Base-by-base conservation (phyloP, 1,140 invertebrate genomes). In the Microplitis mediator region DNA sequence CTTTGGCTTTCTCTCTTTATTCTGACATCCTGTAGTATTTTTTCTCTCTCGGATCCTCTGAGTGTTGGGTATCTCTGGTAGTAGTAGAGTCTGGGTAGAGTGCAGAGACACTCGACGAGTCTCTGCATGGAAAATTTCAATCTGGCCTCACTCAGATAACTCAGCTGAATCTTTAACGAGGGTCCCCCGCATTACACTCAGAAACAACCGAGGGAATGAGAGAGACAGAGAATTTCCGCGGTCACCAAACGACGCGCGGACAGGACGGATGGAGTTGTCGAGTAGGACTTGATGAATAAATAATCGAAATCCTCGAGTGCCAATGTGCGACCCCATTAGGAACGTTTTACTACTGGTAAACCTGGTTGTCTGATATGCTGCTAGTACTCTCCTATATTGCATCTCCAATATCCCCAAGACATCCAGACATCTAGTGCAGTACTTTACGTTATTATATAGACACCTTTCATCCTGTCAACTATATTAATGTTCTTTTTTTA, bases 111-210 rank as follows among this genome's bases (percentile, higher is more conserved):
- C 36, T 39, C 36, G 36, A 39, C 56, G 23, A 58, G 23, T 54
- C 74, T 78, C 71, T 82, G 81, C 83, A 83, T 85, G 80, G 80
- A 77, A 84, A 85, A 86, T 86, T 86, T 86, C 85, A 86, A 86
- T 86, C 84, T 81, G 80, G 79, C 78, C 74, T 73, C 73, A 76
- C 79, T 78, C 77, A 75, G 83, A 87, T 85, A 83, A 84, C 81
- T 84, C 76, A 78, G 76, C 45, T 86, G 79, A 86, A 87, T 87
- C 78, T 84, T 87, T 87, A 82, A 87, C 78, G 77, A 80, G 78
- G 81, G 80, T 85, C 23, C 82, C 51, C 64, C 58, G 45, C 68
- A n/a, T 65, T 35, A 16, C 13, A 6, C 16, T 1, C 23, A 23
- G 23, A 23, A 23, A 23, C 23, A 23, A 50, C 32, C 32, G 35